A percentile compares a stretch with the other conserved stretches of the same genome.
These are phyloP conservation scores for Callaeas wilsoni DNA, from an alignment of 2,113 vertebrate genomes.

Conservation along the genomic window DNA sequence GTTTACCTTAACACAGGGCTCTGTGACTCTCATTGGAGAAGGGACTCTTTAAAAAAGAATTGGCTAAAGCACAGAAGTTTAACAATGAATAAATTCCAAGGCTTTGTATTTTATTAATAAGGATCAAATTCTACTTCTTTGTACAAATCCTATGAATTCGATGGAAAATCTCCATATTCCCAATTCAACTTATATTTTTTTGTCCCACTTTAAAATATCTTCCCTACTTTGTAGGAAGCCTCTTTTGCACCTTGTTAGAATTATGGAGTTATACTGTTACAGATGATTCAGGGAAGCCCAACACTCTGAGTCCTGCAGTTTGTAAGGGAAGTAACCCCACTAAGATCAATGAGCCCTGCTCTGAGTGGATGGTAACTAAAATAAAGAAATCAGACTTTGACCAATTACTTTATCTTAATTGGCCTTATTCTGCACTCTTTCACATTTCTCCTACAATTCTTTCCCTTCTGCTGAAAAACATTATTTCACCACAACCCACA, in stretches of 20 bases:
- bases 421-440: background rate
- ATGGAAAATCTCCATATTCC: background rate
- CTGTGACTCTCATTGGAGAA: background rate
- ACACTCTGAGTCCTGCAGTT: background rate
- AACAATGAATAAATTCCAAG: conserved; percentile 17
- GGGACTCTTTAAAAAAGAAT: background rate
- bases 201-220: background rate
- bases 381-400: conserved; percentile 4
- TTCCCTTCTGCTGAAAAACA: background rate
- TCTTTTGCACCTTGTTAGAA: background rate
- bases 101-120: conserved; percentile 39
- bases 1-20: conserved; percentile 22
- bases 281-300: background rate
- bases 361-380: background rate
- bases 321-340: background rate
- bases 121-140: conserved; percentile 17
- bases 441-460: background rate
- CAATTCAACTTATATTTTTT: background rate
- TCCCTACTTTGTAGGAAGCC: background rate
- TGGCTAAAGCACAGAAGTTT: conserved; percentile 8
- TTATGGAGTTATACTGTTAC: background rate
- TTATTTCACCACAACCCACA: background rate
- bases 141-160: background rate
- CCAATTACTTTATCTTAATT: conserved; percentile 19
- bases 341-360: background rate